Base-by-base conservation (phyloP, 1,140 invertebrate species). In the Phymorhynchus buccinoides region DNA sequence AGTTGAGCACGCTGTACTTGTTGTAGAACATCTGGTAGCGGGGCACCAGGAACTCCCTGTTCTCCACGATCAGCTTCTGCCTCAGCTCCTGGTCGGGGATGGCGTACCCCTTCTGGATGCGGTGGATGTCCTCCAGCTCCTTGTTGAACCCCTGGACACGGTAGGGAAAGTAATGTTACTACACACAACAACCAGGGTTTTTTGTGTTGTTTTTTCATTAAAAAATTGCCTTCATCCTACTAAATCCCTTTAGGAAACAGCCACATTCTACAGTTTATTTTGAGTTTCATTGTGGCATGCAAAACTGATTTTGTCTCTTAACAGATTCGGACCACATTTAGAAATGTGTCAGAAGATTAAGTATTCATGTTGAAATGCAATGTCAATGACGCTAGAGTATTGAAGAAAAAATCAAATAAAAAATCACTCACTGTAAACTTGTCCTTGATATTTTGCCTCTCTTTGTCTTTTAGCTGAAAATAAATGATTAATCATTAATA, bases 381-480 rank as follows among this genome's bases (percentile, higher is more conserved):
- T n/a, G n/a, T n/a, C n/a, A n/a, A n/a, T n/a, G n/a, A n/a, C n/a
- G n/a, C n/a, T n/a, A n/a, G n/a, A n/a, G n/a, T n/a, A n/a, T n/a
- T n/a, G n/a, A 73, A 14, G 22, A 73, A 73, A 73, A 73, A 73
- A 35, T 0, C 12, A 73, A 73, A 73, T 16, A 68, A 68, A 27
- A 35, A 35, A 73, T n/a, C 83, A 91, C 95, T 95, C 93, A 97
- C 97, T 80, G 96, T 95, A 94, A 98, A 98, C 89, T 97, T 97
- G 90, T 99, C 98, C 94, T 99, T 99, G n/a, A 99, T 95, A 66
- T 96, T 95, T 90, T 97, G 97, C 81, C 96, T 94, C 92, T 98
- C 97, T 93, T 97, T 97, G 90, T 98, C 97, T 89, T 96, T 95
- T 39, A 98, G 92, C 94, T 97, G 87, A 79, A 90, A 91, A 78